Base-by-base conservation (phyloP, 2,888 invertebrate genomes). In the Xestia sexstrigata region DNA sequence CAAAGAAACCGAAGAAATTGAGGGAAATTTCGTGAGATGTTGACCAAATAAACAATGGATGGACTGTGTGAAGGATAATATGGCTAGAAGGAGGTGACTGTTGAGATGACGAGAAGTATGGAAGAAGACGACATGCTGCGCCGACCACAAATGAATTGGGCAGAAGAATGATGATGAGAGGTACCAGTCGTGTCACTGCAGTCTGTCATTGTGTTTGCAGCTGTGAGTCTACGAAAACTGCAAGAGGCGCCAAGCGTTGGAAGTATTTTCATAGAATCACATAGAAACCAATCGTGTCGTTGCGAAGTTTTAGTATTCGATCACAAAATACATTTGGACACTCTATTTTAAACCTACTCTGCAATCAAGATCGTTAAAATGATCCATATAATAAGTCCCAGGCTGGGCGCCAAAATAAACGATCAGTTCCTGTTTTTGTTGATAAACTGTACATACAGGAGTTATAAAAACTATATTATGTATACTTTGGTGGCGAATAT, bases 371-470 rank as follows among this genome's bases (percentile, higher is more conserved):
- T 82, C 72, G 17, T 75, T n/a, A 76, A 79, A 78, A 35, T 20
- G 0, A 42, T 79, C 60, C 35, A 47, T 47, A 68, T 67, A 35
- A 81, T 52, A 66, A 45, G 82, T 39, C 80, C 83, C 84, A 69
- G 74, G 83, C 68, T 79, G 89, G 88, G 87, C 88, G 89, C 88
- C 90, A 89, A 85, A 13, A 72, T 87, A 86, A 89, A 86, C 87
- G 49, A 30, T 30, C 39, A 39, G 69, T 82, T 87, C 87, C 87
- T 86, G 82, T 89, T 87, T 75, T 73, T 78, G 70, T 76, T 71
- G 66, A 66, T 67, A 47, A 42, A 68, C 35, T 85, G 20, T 63
- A 58, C 45, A 76, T 23, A 83, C 58, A 78, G 42, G 0, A 35
- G 55, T 52, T 68, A 85, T 60, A 35, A 74, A 73, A 79, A 67